Conservation (phyloP, 2,797 vertebrate genomes). For the Phrynocephalus guinanensis region DNA sequence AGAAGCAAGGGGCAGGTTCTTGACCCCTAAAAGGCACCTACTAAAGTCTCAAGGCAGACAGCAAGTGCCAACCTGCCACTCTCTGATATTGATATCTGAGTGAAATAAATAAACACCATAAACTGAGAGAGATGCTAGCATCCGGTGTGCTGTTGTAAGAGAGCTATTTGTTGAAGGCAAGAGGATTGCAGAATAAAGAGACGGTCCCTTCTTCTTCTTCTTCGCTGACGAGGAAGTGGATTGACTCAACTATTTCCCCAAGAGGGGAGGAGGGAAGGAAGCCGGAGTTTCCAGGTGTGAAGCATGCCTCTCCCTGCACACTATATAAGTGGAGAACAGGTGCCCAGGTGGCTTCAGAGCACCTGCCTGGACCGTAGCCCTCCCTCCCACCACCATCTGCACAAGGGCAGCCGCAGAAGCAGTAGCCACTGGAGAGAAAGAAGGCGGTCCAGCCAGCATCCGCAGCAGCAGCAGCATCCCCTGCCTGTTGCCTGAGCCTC, state of each 20-base stretch:
- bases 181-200: constrained; percentile 29
- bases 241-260: constrained; percentile 48
- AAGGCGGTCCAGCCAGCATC: background rate
- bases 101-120: too few relatives aligned
- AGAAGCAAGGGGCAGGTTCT: too few relatives aligned
- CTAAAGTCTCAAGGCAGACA: too few relatives aligned
- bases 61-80: too few relatives aligned
- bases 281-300: constrained; percentile 73
- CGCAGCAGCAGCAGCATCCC: background rate
- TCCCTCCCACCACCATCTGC: background rate
- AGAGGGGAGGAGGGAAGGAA: constrained; percentile 57
- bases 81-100: too few relatives aligned
- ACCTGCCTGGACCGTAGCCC: background rate
- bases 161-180: constrained; percentile 4
- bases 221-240: constrained; percentile 41
- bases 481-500: too few relatives aligned
- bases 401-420: background rate
- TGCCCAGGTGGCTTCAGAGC: constrained; percentile 32
- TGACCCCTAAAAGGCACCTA: too few relatives aligned
- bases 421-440: background rate
- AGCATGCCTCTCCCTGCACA: constrained; percentile 56
- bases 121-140: too few relatives aligned
- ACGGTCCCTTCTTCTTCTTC: too few relatives aligned
- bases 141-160: background rate
- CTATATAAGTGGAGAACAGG: constrained; percentile 62